A percentile compares a stretch with the other conserved stretches of the same genome.
These are phyloP conservation scores for Schizotus pectinicornis DNA, from an alignment of 2,888 invertebrate species.

Conservation along the genomic window DNA sequence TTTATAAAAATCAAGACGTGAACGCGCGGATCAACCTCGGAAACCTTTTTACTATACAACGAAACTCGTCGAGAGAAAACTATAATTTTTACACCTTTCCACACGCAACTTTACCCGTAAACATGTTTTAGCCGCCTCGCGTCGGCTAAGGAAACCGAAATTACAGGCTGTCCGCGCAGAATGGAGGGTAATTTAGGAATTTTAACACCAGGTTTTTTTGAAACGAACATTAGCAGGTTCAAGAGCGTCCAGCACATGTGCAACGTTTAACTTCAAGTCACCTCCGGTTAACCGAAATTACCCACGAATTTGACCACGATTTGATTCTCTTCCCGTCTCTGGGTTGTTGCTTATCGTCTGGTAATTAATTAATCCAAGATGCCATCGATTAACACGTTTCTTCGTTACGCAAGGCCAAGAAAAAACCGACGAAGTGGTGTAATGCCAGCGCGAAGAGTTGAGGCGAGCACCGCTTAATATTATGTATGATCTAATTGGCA, in stretches of 20 bases:
- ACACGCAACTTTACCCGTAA: constrained; percentile 48
- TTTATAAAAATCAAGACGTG: too few species aligned
- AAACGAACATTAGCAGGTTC: constrained; percentile 49
- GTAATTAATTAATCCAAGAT: too few species aligned
- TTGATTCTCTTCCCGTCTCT: constrained; percentile 8
- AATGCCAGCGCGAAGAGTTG: too few species aligned
- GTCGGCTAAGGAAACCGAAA: constrained; percentile 54
- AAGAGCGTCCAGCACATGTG: constrained; percentile 42
- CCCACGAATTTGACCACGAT: constrained; percentile 7
- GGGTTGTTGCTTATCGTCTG: constrained; percentile 1
- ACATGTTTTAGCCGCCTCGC: constrained; percentile 40
- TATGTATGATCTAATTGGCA: too few species aligned
- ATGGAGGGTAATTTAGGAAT: constrained; percentile 56
- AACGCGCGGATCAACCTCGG: not conserved
- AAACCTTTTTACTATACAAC: constrained; percentile 10
- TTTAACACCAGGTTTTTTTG: constrained; percentile 54
- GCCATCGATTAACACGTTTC: too few species aligned
- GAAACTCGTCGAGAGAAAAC: constrained; percentile 23
- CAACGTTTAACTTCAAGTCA: constrained; percentile 21
- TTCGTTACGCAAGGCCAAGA: too few species aligned
- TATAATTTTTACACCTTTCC: constrained; percentile 53
- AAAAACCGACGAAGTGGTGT: too few species aligned
- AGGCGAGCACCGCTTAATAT: too few species aligned
- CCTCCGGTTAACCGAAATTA: too few species aligned
- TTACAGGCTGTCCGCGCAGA: constrained; percentile 56